phyloP scores from a whole-genome alignment of 2,797 vertebrate genomes.

The Lithobates pipiens region DNA sequence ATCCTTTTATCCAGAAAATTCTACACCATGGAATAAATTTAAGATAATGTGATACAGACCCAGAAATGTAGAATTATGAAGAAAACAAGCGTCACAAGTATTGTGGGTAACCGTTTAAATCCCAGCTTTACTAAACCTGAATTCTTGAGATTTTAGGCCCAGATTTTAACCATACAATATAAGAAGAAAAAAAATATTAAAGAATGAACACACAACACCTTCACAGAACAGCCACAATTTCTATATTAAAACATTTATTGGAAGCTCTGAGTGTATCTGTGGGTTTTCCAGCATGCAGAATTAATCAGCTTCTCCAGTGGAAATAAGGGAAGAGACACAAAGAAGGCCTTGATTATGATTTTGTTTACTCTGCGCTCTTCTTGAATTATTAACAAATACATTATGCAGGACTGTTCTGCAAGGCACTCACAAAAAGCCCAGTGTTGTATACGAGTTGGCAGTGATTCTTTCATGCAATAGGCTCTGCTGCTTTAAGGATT shows the following conservation, averaged over 20 bases:
- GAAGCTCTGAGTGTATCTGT: not conserved
- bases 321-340: conserved; percentile 36
- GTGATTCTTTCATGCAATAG: conserved; percentile 26
- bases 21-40: not conserved
- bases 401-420: conserved; percentile 45
- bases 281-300: conserved; percentile 10
- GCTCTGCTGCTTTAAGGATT: conserved; percentile 58
- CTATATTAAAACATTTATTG: not conserved
- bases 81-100: not conserved
- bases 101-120: not conserved
- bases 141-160: not conserved
- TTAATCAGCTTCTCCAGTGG: conserved; percentile 28
- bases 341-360: conserved; percentile 43
- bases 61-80: not conserved
- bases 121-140: too few species aligned
- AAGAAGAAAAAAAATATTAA: not conserved
- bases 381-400: conserved; percentile 60
- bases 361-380: conserved; percentile 38
- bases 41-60: not conserved
- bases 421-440: conserved; percentile 48
- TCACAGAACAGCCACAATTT: not conserved
- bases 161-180: too few species aligned
- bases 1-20: not conserved
- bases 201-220: not conserved
- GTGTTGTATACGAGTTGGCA: conserved; percentile 42